A percentile compares a stretch with the other conserved stretches of the same genome.
Conservation (phyloP, 2,888 invertebrate species). For the Ochropleura leucogaster region DNA sequence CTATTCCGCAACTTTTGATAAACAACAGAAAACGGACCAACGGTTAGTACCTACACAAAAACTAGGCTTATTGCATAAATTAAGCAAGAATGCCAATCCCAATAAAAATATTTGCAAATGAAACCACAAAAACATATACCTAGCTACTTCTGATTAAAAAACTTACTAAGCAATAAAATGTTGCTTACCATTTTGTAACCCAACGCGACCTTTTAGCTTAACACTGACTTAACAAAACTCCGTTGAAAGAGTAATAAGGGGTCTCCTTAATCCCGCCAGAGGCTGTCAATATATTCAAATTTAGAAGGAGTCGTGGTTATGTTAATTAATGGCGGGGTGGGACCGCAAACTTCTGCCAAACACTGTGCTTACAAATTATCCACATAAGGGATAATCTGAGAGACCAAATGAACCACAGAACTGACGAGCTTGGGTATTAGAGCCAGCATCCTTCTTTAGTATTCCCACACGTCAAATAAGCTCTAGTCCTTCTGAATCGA, state of each 20-base stretch:
- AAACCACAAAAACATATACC: background rate
- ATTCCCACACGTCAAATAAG: constrained; percentile 27
- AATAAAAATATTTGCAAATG: background rate
- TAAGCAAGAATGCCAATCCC: background rate
- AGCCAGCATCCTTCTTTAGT: constrained; percentile 34
- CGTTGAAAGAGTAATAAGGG: constrained; percentile 41
- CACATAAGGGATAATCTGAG: constrained; percentile 54
- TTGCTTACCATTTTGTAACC: constrained; percentile 22
- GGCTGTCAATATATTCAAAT: constrained; percentile 53
- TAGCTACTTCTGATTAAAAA: constrained; percentile 18
- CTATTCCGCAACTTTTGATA: no score
- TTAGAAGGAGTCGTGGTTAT: constrained; percentile 52
- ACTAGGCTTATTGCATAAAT: no score
- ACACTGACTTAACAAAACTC: constrained; percentile 42
- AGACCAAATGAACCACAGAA: constrained; percentile 43
- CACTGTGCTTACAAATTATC: constrained; percentile 60
- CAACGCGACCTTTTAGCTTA: constrained; percentile 39
- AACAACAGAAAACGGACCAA: no score
- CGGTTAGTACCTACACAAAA: no score
- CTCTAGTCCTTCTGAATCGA: constrained; percentile 29
- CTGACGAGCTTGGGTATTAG: constrained; percentile 16
- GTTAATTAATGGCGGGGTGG: constrained; percentile 56
- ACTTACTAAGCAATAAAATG: constrained; percentile 31
- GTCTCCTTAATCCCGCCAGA: constrained; percentile 29
- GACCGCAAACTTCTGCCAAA: constrained; percentile 55